Evolutionary conservation across 2,888 invertebrate species (phyloP), one percentile per base, ranked within the genome.

Genomic region (Chrysolina oricalcia): DNA sequence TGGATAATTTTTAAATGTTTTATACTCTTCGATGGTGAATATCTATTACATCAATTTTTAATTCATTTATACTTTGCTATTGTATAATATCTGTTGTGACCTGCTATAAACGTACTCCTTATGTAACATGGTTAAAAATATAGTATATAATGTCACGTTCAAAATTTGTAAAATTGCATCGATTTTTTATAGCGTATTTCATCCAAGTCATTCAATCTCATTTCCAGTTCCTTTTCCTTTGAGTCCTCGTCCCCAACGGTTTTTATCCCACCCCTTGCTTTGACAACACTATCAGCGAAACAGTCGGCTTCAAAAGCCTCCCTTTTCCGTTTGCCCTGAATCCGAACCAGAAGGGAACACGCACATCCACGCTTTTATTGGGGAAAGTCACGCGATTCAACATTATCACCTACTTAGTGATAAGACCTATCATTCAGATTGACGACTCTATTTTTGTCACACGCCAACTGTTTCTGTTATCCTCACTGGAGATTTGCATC

Each of bases 351-450:
- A 6, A 23, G 13, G 23, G 9, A 27, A 35, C 59, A 35, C 35
- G 35, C 59, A 59, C 27, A 15, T 11, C n/a, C 13, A n/a, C 59
- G 15, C 10, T 27, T 59, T 59, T 59, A 59, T 59, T 59, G 59
- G 59, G 13, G 2, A 35, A 35, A 35, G 59, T 59, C 82, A 83
- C 82, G 82, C 81, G 71, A 82, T 74, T 76, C 64, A 73, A 74
- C 73, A 79, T 83, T 83, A 83, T 83, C 81, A 82, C 81, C 81
- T 80, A 80, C 81, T 82, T 77, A 75, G 75, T 78, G 80, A 81
- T 80, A 80, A 80, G 78, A 53, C 68, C 69, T 67, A 77, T 78
- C 78, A 81, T 81, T 76, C 74, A 72, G 75, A 76, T 72, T 77
- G 81, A 82, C 81, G 80, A 80, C 81, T 82, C 73, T 76, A 81